These are phyloP conservation scores for Papilio protenor DNA, from an alignment of 2,888 invertebrate species.

Conservation along the genomic window DNA sequence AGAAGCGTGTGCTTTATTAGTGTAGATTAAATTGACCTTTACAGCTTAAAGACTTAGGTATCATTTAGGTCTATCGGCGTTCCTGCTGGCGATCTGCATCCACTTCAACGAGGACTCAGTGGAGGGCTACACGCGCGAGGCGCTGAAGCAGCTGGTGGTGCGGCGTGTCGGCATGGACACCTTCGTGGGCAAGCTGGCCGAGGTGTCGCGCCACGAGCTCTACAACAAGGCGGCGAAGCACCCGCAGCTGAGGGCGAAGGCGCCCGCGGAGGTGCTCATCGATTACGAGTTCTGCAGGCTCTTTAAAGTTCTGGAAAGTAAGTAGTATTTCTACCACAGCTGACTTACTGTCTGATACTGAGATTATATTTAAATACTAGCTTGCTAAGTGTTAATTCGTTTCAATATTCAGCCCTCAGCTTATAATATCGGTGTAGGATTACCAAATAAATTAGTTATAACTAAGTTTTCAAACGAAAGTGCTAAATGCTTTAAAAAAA, in stretches of 20 bases:
- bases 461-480: too few relatives aligned
- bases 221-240: slow-evolving; percentile 97
- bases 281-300: slow-evolving; percentile 98
- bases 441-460: too few relatives aligned
- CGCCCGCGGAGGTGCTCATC: slow-evolving; percentile 91
- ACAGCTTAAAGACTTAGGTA: background rate
- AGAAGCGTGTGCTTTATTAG: too few relatives aligned
- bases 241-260: slow-evolving; percentile 93
- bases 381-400: too few relatives aligned
- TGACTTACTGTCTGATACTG: too few relatives aligned
- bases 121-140: slow-evolving; percentile 87
- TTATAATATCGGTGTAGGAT: too few relatives aligned
- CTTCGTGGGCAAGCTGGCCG: slow-evolving; percentile 92
- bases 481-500: too few relatives aligned
- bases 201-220: slow-evolving; percentile 94
- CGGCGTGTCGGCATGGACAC: slow-evolving; percentile 94
- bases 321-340: slow-evolving; percentile 48
- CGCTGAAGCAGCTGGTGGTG: slow-evolving; percentile 91
- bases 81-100: slow-evolving; percentile 96
- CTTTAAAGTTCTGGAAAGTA: slow-evolving; percentile 86
- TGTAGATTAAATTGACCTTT: background rate
- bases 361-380: too few relatives aligned
- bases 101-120: slow-evolving; percentile 94
- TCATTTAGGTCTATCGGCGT: slow-evolving; percentile 88
- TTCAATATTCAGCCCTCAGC: too few relatives aligned